These are phyloP conservation scores for Seladonia tumulorum DNA, from an alignment of 2,888 invertebrate genomes.

Conservation along the genomic window DNA sequence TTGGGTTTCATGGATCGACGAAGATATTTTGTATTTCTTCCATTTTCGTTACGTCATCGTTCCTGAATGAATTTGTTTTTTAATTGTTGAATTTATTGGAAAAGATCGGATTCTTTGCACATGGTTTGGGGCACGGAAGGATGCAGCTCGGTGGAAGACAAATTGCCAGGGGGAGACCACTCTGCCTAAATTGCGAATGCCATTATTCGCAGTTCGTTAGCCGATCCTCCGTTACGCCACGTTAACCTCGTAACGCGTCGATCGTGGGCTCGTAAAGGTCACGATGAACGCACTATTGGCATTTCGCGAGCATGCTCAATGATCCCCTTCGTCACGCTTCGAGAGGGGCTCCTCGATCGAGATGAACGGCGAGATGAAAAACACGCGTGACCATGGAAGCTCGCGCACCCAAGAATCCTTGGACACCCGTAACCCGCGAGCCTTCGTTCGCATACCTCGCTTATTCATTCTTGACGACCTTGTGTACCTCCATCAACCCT, in stretches of 20 bases:
- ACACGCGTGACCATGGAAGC: neutral
- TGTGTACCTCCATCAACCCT: neutral
- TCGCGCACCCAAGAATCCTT: neutral
- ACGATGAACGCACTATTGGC: conserved; percentile 34
- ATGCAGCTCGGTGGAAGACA: neutral
- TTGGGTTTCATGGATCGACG: neutral
- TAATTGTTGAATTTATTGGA: neutral
- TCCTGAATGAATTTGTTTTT: neutral
- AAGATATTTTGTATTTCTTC: neutral
- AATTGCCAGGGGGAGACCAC: neutral
- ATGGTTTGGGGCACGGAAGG: neutral
- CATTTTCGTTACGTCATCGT: neutral
- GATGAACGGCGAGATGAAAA: neutral
- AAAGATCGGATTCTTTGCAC: neutral
- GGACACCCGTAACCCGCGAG: neutral
- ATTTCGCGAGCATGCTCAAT: conserved; percentile 35
- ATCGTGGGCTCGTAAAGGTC: conserved; percentile 54
- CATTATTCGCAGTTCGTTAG: conserved; percentile 29
- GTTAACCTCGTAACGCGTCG: conserved; percentile 53
- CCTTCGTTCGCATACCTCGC: neutral
- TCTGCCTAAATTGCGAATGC: neutral
- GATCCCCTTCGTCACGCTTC: conserved; percentile 24
- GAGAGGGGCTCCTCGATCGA: neutral
- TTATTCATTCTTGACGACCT: neutral
- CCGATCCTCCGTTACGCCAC: neutral